These are phyloP conservation scores for Miltochrista miniata DNA, from an alignment of 2,888 invertebrate genomes.

Conservation along the genomic window DNA sequence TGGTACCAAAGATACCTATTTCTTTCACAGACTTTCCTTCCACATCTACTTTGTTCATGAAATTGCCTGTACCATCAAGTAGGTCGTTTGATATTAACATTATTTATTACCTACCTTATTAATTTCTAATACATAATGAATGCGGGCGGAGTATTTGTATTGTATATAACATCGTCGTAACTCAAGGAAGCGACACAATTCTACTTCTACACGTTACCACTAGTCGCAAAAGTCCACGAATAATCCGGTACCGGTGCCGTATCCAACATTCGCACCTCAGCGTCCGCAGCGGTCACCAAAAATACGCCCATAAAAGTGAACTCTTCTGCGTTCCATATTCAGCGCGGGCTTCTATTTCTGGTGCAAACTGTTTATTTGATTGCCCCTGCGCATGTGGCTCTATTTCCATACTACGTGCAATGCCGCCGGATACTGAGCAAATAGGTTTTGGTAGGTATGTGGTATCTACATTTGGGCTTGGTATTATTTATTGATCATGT, in stretches of 20 bases:
- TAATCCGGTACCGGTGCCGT: constrained; percentile 11
- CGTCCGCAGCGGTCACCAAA: constrained; percentile 34
- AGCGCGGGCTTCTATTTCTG: constrained; percentile 64
- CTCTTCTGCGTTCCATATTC: constrained; percentile 66
- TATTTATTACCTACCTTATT: no score
- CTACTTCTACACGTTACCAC: background rate
- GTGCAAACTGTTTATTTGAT: constrained; percentile 61
- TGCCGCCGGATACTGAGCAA: constrained; percentile 64
- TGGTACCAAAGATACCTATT: no score
- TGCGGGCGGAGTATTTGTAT: no score
- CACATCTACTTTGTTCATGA: no score
- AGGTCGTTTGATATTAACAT: no score
- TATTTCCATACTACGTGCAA: constrained; percentile 73
- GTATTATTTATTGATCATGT: background rate
- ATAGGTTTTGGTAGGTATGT: constrained; percentile 34
- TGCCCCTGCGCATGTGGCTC: constrained; percentile 55
- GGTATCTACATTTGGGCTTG: background rate
- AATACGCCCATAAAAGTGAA: constrained; percentile 65
- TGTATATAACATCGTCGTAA: no score
- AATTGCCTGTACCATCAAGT: no score
- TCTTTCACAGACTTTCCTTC: no score
- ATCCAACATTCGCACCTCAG: constrained; percentile 18
- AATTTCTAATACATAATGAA: no score
- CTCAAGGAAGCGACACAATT: no score
- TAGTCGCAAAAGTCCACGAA: background rate